A percentile compares a stretch with the other conserved stretches of the same genome.
Evolutionary conservation across 2,888 invertebrate species (phyloP).

Genomic region (Clusia tigrina): DNA sequence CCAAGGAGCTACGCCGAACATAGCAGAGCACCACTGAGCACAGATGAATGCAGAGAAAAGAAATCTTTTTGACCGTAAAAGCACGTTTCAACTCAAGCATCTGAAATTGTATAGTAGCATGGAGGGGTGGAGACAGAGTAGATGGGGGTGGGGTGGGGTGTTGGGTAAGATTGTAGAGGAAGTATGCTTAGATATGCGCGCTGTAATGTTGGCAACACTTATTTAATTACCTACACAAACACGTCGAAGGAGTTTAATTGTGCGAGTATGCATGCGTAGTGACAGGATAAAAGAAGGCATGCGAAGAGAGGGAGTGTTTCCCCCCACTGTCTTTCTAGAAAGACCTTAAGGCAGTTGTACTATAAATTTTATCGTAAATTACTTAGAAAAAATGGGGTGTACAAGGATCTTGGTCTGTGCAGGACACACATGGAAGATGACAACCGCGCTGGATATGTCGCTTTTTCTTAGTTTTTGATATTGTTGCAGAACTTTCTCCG

Average conservation of each 20-base stretch:
- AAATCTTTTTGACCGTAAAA: slow-evolving; percentile 6
- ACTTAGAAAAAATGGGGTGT: too few species aligned
- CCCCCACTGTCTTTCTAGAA: too few species aligned
- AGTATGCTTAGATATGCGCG: background rate
- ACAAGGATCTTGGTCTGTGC: too few species aligned
- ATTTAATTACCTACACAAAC: slow-evolving; percentile 17
- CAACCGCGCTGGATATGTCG: too few species aligned
- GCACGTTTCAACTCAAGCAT: slow-evolving; percentile 3
- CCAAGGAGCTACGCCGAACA: background rate
- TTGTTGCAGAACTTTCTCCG: too few species aligned
- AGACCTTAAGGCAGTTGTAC: too few species aligned
- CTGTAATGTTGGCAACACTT: slow-evolving; percentile 10
- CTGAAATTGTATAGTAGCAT: background rate
- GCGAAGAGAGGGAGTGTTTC: too few species aligned
- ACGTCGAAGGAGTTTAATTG: background rate
- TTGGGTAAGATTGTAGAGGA: background rate
- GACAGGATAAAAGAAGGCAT: too few species aligned
- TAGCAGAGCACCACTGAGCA: slow-evolving; percentile 4
- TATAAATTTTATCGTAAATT: too few species aligned
- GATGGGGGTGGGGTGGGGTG: slow-evolving; percentile 20
- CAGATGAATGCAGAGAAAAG: background rate
- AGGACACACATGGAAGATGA: too few species aligned
- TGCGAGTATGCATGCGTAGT: too few species aligned
- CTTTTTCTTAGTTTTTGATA: too few species aligned
- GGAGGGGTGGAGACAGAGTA: background rate